Conservation (phyloP, 2,113 vertebrate genomes). For the Rhinichthys klamathensis region DNA sequence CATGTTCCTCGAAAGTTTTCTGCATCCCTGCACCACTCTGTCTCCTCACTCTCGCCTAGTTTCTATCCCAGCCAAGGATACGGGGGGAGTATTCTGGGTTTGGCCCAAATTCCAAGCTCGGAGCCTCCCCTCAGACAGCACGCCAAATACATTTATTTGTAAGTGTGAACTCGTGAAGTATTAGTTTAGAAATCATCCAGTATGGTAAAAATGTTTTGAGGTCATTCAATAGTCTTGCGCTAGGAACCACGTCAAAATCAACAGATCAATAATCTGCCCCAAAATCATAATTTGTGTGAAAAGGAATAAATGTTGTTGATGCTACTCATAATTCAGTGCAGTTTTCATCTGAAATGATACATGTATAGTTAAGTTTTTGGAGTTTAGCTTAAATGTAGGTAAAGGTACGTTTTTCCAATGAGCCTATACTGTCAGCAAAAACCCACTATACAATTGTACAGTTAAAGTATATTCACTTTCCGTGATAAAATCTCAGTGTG, state of each 20-base stretch:
- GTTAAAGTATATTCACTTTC: not conserved
- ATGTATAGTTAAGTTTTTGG: not conserved
- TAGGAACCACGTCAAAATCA: not conserved
- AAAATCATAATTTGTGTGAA: not conserved
- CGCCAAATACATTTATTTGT: too few relatives aligned
- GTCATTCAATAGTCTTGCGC: not conserved
- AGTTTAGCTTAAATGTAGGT: not conserved
- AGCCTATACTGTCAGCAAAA: not conserved
- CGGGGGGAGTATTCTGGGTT: too few relatives aligned
- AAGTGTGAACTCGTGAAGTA: not conserved
- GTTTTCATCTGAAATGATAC: too few relatives aligned
- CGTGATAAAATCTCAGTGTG: constrained; percentile 2
- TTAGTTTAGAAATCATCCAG: not conserved
- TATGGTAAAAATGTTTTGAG: not conserved
- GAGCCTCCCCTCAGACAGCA: too few relatives aligned
- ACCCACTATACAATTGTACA: not conserved
- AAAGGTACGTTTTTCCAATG: not conserved
- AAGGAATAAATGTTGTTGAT: not conserved
- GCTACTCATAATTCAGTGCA: too few relatives aligned
- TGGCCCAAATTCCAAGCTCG: too few relatives aligned
- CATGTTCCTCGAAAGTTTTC: too few relatives aligned
- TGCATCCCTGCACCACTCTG: too few relatives aligned
- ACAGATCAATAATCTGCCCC: not conserved
- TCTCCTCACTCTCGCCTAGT: too few relatives aligned
- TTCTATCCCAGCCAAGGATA: too few relatives aligned